Conservation (phyloP, 2,797 vertebrate genomes). For the Tragopan temminckii region DNA sequence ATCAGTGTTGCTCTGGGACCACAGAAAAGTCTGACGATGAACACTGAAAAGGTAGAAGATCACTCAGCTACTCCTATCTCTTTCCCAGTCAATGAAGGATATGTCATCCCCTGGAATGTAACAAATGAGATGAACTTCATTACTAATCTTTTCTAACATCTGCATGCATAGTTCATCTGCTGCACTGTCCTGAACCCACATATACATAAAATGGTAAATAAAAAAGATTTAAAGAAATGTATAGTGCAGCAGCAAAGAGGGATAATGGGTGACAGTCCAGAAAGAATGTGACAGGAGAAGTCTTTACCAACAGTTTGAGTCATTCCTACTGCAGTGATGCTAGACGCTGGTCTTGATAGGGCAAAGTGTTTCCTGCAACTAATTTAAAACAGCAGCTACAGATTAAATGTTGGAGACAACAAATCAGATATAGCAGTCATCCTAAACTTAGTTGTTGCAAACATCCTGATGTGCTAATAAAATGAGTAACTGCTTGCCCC, state of each 20-base stretch:
- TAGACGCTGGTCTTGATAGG: background rate
- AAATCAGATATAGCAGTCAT: background rate
- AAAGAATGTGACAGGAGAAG: background rate
- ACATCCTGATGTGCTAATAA: background rate
- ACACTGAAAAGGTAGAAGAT: background rate
- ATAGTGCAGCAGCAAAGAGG: background rate
- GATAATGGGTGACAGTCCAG: too few species aligned
- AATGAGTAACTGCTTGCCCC: background rate
- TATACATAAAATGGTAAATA: background rate
- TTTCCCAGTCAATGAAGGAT: background rate
- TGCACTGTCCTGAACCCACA: background rate
- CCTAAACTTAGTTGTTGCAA: background rate
- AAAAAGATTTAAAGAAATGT: background rate
- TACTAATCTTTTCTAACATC: background rate
- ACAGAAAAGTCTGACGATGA: background rate
- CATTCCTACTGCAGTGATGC: background rate
- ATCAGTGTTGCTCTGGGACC: background rate
- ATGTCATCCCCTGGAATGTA: background rate
- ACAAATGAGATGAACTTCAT: background rate
- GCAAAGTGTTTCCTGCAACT: background rate
- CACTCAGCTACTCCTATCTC: background rate
- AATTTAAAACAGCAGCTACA: background rate
- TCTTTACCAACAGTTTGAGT: background rate
- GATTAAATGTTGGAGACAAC: background rate
- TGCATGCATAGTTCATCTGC: background rate